Base-by-base conservation (phyloP, 2,113 vertebrate species). In the Myiozetetes cayanensis region DNA sequence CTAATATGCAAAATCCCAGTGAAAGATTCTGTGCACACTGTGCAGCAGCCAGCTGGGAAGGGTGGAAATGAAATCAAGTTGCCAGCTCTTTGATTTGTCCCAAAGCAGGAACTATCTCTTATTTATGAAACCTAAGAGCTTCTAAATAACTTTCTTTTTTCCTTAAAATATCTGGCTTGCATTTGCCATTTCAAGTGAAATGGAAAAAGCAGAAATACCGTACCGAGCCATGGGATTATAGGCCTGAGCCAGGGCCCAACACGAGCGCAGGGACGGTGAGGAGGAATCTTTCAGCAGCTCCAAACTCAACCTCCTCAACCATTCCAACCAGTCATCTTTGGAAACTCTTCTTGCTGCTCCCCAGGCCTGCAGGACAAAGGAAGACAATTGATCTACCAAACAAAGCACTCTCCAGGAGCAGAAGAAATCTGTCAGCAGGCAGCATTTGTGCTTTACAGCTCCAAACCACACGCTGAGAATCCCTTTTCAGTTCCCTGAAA, bases 301-400 rank as follows among this genome's bases (percentile, higher is more conserved):
- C 74, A 99, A 97, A 81, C 99, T 99, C 94, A 99, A 97, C 14
- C 99, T 96, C 59, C 99, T 97, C 81, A 99, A 97, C 99, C 99
- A 99, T 68, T 99, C 99, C 95, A 99, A 97, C 99, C 99, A 99
- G 94, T 99, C 99, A 37, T 99, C 99, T 96, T 99, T 99, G 96
- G 99, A 99, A 92, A 99, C 99, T 96, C 99, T 99, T 58, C 99
- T 98, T 85, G 99, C 99, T 6, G 99, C 99, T 83, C 99, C 99
- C 99, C 99, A 99, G 47, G 99, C 99, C 99, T 99, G 97, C 15
- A 75, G 73, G 25, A 50, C 37, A 95, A 93, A 96, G 52, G 44
- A 87, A 91, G 47, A 85, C 5, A 93, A 78, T 25, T 90, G 31
- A 87, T 56, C 14, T 30, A 79, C 23, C 56, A 83, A 67, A 67